Percentiles rank a stretch among this genome's conserved stretches.
These are phyloP conservation scores for Eretmocerus hayati DNA, from an alignment of 2,888 invertebrate genomes.

Conservation along the genomic window DNA sequence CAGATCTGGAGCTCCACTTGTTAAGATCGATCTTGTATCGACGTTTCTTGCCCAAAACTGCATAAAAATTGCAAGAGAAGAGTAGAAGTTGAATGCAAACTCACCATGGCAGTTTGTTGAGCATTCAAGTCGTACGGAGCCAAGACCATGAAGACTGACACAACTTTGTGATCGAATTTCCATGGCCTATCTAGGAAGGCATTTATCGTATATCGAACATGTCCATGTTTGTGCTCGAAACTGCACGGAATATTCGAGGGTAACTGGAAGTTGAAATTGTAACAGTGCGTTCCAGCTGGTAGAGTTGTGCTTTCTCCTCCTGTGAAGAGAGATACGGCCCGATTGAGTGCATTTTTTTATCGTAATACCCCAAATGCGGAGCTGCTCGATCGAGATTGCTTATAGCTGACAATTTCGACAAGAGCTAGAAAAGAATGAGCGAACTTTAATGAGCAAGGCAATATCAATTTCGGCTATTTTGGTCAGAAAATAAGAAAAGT, in stretches of 20 bases:
- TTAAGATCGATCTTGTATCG: too few relatives aligned
- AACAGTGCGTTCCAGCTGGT: conserved; percentile 62
- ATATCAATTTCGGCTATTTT: too few relatives aligned
- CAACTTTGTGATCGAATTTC: conserved; percentile 73
- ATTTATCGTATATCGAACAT: conserved; percentile 71
- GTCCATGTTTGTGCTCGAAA: conserved; percentile 60
- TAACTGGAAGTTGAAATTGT: conserved; percentile 70
- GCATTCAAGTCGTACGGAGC: conserved; percentile 72
- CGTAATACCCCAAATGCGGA: too few relatives aligned
- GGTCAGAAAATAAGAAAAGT: too few relatives aligned
- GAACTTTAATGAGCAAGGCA: too few relatives aligned
- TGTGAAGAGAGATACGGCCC: neutral
- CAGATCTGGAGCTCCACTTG: too few relatives aligned
- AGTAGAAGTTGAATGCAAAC: conserved; percentile 24
- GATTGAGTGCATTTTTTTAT: too few relatives aligned
- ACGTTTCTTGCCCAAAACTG: too few relatives aligned
- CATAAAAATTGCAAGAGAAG: too few relatives aligned
- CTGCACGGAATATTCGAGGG: conserved; percentile 69
- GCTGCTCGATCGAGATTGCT: too few relatives aligned
- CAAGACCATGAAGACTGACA: conserved; percentile 69
- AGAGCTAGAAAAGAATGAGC: too few relatives aligned
- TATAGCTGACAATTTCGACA: too few relatives aligned
- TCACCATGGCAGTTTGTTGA: conserved; percentile 56
- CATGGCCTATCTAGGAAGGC: conserved; percentile 71
- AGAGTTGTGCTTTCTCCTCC: conserved; percentile 54